A percentile compares a stretch with the other conserved stretches of the same genome.
Conservation (phyloP, 1,140 invertebrate genomes). For the Calliopsis andreniformis region DNA sequence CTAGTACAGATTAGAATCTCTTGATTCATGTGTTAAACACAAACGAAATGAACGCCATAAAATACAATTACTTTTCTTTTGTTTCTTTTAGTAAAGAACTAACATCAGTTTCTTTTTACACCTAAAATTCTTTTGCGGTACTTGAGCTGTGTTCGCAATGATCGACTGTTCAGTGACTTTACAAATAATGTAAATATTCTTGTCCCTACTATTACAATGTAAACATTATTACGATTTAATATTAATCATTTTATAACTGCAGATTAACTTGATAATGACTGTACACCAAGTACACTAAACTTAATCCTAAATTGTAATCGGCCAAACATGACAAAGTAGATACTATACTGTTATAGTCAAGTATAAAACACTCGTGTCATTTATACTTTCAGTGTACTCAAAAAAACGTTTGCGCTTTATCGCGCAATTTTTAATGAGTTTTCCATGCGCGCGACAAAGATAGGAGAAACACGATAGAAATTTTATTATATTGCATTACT, state of each 20-base stretch:
- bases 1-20: constrained; percentile 27
- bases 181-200: constrained; percentile 35
- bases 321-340: constrained; percentile 43
- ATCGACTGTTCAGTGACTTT: constrained; percentile 33
- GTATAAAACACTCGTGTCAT: constrained; percentile 64
- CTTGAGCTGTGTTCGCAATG: constrained; percentile 37
- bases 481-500: neutral
- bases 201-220: constrained; percentile 38
- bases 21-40: constrained; percentile 24
- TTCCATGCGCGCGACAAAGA: constrained; percentile 55
- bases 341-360: constrained; percentile 59
- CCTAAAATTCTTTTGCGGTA: constrained; percentile 39
- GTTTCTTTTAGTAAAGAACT: constrained; percentile 18
- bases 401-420: constrained; percentile 2
- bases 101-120: constrained; percentile 6
- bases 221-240: constrained; percentile 24
- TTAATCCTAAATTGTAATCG: constrained; percentile 55
- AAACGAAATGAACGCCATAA: constrained; percentile 35
- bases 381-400: constrained; percentile 50
- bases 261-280: constrained; percentile 33
- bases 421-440: constrained; percentile 7
- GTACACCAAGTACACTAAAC: constrained; percentile 45
- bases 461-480: constrained; percentile 2
- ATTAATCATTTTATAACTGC: constrained; percentile 40
- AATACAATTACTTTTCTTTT: constrained; percentile 25